phyloP scores from a whole-genome alignment of 35 echinoderm and acorn worm genomes.

The Lytechinus pictus region DNA sequence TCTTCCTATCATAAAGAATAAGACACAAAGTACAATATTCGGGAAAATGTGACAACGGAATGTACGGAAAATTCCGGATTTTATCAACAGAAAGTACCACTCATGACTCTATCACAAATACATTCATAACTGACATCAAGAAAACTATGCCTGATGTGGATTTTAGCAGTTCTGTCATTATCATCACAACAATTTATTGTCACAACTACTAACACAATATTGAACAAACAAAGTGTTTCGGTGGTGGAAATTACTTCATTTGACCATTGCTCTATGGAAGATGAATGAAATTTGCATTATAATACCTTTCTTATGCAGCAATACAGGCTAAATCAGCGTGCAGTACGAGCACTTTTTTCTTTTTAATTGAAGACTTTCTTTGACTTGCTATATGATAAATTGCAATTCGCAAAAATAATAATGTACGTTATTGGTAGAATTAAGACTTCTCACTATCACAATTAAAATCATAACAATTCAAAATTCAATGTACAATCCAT shows the following conservation, averaged over 20 bases:
- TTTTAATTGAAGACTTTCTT: neutral
- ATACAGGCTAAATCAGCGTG: neutral
- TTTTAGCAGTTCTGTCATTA: neutral
- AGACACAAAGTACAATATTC: neutral
- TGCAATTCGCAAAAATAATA: neutral
- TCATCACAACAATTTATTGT: neutral
- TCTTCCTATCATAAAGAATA: neutral
- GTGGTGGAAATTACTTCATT: neutral
- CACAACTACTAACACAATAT: neutral
- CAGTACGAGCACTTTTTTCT: neutral
- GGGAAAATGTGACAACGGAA: too few relatives aligned
- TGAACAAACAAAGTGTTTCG: neutral
- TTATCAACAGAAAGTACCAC: neutral
- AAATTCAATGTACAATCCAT: neutral
- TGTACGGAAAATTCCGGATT: neutral
- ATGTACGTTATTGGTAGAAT: neutral
- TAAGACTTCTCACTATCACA: neutral
- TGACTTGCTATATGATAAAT: neutral
- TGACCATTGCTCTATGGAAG: neutral
- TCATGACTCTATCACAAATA: neutral
- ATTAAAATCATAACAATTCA: neutral
- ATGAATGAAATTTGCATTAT: neutral
- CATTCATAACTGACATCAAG: neutral
- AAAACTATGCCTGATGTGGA: neutral
- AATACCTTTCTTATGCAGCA: neutral